Percentiles rank a stretch among this genome's conserved stretches.
Evolutionary conservation across 2,888 invertebrate species (phyloP).

Genomic region (Cetonia aurata): DNA sequence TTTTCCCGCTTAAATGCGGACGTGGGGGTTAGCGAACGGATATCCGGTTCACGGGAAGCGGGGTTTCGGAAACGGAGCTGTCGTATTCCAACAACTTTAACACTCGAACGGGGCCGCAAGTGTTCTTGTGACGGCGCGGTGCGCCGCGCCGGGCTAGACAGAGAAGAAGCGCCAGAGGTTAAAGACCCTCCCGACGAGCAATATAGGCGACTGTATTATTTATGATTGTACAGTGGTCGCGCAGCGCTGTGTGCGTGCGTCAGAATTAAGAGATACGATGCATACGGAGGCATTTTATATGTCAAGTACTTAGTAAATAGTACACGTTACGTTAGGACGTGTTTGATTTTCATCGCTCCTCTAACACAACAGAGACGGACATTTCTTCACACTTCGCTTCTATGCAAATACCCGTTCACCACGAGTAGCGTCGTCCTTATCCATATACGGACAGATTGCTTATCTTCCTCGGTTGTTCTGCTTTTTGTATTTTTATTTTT

Average conservation of each 20-base stretch:
- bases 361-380: slow-evolving; percentile 11
- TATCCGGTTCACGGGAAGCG: slow-evolving; percentile 43
- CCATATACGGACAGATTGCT: neutral
- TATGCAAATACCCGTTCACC: slow-evolving; percentile 20
- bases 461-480: slow-evolving; percentile 30
- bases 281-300: slow-evolving; percentile 23
- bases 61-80: slow-evolving; percentile 41
- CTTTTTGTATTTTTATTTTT: slow-evolving; percentile 9
- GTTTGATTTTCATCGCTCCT: slow-evolving; percentile 31
- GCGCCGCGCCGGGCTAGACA: neutral
- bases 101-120: slow-evolving; percentile 17
- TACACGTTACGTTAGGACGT: slow-evolving; percentile 26
- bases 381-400: slow-evolving; percentile 32
- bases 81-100: slow-evolving; percentile 17
- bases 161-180: slow-evolving; percentile 22
- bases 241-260: neutral
- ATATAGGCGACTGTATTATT: slow-evolving; percentile 32
- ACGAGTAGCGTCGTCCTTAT: slow-evolving; percentile 1
- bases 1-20: slow-evolving; percentile 31
- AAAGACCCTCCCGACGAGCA: slow-evolving; percentile 30
- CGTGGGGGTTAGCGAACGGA: slow-evolving; percentile 36
- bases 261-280: slow-evolving; percentile 3
- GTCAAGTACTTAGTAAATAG: slow-evolving; percentile 42
- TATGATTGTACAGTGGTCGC: slow-evolving; percentile 18
- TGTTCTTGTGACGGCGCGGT: neutral